These are phyloP conservation scores for Drosophila merina DNA, from an alignment of 2,888 invertebrate species.

Conservation along the genomic window DNA sequence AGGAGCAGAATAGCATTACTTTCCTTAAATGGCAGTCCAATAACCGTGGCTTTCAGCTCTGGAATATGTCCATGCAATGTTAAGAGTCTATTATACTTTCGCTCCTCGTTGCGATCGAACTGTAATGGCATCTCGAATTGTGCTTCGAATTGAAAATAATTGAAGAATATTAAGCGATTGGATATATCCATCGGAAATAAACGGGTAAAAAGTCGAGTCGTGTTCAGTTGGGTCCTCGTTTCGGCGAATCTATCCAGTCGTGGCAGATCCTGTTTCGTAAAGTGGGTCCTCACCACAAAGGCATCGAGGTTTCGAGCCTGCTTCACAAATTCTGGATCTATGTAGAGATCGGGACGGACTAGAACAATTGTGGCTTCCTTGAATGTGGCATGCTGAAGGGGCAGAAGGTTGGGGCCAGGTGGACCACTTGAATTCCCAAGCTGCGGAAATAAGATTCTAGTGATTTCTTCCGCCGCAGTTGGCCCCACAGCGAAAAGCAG, in stretches of 20 bases:
- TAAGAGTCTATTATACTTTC: neutral
- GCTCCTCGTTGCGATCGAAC: neutral
- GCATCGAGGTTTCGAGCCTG: neutral
- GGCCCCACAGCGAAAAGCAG: neutral
- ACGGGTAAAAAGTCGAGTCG: neutral
- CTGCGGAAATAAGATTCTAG: neutral
- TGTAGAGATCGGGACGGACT: neutral
- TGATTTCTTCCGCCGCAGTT: neutral
- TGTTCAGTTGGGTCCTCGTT: neutral
- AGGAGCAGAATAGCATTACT: neutral
- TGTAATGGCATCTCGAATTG: neutral
- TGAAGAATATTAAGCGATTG: neutral
- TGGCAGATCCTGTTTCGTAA: neutral
- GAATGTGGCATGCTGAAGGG: neutral
- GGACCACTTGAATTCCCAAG: neutral
- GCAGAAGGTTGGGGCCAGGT: neutral
- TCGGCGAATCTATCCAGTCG: neutral
- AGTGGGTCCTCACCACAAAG: neutral
- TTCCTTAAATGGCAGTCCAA: neutral
- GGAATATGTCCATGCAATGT: neutral
- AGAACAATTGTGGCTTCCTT: neutral
- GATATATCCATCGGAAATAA: neutral
- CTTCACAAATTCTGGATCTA: no score
- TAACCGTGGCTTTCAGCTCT: neutral
- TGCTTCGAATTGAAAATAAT: neutral